Evolutionary conservation across 2,113 vertebrate species (phyloP), one percentile per base, ranked within the genome.

Genomic region (Chionodraco myersi): DNA sequence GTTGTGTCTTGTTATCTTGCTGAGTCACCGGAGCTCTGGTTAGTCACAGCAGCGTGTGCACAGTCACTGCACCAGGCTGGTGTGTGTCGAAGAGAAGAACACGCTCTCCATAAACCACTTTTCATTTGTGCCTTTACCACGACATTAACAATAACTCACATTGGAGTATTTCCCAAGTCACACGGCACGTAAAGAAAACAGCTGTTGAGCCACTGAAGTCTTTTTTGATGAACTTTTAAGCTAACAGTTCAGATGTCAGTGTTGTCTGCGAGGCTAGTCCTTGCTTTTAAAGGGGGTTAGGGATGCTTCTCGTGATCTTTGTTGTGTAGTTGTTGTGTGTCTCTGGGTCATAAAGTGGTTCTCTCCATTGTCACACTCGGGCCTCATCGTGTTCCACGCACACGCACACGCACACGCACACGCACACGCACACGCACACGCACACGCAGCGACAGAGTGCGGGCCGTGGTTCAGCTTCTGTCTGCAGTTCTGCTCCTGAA

Each of bases 1-100:
- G 63, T 70, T 60, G 36, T 44, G 36, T 72, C 74, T 70, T 68
- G 68, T 62, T 64, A n/a, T 64, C 11, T n/a, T 2, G 30, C 62
- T 60, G 63, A 74, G 63, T 77, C 78, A 73, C 45, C 4, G 36
- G 9, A 30, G 15, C 52, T 53, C 60, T 30, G 47, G 8, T 15
- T 52, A 30, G 75, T 74, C 34, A 69, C 21, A 45, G n/a, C 30
- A 54, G 16, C 12, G 13, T n/a, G 6, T 48, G 18, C 16, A 36
- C 59, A 63, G 12, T 52, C 4, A 41, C 13, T 62, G 69, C 57
- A 23, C 30, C 16, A 5, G 41, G 58, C 48, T 9, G 48, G 13
- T 5, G 10, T 18, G 15, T 15, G 10, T 61, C 30, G 21, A 2
- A 10, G 41, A 68, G 16, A 16, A 63, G 41, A 63, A 45, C 9